Percentiles rank a stretch among this genome's conserved stretches.
Evolutionary conservation across 2,113 vertebrate species (phyloP).

Genomic region (Camelus dromedarius): DNA sequence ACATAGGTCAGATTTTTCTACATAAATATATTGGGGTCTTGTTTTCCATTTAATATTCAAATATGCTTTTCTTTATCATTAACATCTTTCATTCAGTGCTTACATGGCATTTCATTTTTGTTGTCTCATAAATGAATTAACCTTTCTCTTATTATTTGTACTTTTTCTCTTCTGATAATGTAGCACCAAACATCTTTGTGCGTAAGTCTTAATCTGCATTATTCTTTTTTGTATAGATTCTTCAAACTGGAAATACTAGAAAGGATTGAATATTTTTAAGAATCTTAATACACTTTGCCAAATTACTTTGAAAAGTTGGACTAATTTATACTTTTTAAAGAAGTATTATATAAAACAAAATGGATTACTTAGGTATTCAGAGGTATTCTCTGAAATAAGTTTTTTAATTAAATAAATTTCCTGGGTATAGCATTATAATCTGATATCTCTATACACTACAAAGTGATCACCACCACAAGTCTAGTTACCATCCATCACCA

Average conservation of each 20-base stretch:
- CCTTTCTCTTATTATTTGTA: background rate
- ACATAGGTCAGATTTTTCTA: background rate
- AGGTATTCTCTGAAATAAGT: background rate
- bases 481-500: background rate
- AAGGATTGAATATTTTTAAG: slow-evolving; percentile 35
- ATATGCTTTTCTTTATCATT: background rate
- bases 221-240: slow-evolving; percentile 8
- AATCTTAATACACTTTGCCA: background rate
- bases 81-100: background rate
- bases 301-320: background rate
- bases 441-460: background rate
- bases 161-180: slow-evolving; percentile 24
- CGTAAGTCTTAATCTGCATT: background rate
- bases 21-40: background rate
- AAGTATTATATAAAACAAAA: background rate
- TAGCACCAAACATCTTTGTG: background rate
- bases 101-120: background rate
- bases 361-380: background rate
- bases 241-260: background rate
- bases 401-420: background rate
- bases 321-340: background rate
- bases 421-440: background rate
- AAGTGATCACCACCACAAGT: background rate
- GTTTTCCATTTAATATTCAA: slow-evolving; percentile 13
- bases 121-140: background rate